Evolutionary conservation across 1,140 invertebrate genomes (phyloP).

Genomic region (Euura lappo): DNA sequence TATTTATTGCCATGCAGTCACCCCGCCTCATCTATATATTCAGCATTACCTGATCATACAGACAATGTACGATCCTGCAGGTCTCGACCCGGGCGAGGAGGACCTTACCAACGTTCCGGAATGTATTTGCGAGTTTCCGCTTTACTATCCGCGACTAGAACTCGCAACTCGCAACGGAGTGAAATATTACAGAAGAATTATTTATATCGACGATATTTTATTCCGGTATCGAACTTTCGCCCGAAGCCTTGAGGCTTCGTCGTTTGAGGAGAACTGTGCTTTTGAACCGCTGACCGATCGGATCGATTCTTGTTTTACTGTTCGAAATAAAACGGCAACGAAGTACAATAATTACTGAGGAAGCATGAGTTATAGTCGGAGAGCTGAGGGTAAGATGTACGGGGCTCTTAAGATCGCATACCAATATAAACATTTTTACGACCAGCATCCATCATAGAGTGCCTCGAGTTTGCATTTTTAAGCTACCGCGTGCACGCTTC

Average conservation of each 20-base stretch:
- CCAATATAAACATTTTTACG: constrained; percentile 3
- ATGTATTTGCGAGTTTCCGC: not conserved
- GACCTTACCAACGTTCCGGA: not conserved
- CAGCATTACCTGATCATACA: constrained; percentile 33
- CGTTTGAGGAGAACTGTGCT: too few species aligned
- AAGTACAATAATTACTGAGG: too few species aligned
- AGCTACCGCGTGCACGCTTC: not conserved
- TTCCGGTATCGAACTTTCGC: too few species aligned
- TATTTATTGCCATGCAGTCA: constrained; percentile 49
- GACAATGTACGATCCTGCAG: constrained; percentile 29
- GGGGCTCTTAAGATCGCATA: not conserved
- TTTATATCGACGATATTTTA: too few species aligned
- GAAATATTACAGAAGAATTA: too few species aligned
- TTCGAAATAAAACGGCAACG: too few species aligned
- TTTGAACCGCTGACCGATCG: too few species aligned
- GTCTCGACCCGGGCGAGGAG: not conserved
- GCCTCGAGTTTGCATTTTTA: not conserved
- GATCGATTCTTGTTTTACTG: too few species aligned
- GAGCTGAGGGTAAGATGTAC: too few species aligned
- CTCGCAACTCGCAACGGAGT: too few species aligned
- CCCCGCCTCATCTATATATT: constrained; percentile 40
- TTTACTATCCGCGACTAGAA: not conserved
- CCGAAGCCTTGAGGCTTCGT: too few species aligned
- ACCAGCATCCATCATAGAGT: constrained; percentile 1
- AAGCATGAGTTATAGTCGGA: too few species aligned